Conservation (phyloP, 2,888 invertebrate species). For the Lasioglossum morio region DNA sequence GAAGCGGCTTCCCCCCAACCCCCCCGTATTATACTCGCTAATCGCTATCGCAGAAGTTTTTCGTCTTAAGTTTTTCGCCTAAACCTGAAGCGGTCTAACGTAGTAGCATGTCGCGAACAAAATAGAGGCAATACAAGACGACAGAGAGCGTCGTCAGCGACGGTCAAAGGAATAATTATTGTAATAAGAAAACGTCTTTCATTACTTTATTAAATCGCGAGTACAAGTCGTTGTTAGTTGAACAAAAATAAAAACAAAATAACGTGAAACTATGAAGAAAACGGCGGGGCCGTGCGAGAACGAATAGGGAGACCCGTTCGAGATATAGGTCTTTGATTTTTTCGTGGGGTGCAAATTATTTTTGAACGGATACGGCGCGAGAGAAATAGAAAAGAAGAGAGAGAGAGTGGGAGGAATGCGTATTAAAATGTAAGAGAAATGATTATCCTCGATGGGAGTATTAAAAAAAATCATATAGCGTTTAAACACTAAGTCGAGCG, state of each 20-base stretch:
- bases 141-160: constrained; percentile 36
- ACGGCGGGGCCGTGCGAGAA: background rate
- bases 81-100: constrained; percentile 50
- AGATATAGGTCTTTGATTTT: constrained; percentile 34
- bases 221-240: constrained; percentile 75
- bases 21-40: constrained; percentile 40
- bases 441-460: constrained; percentile 55
- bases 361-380: constrained; percentile 35
- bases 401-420: constrained; percentile 8
- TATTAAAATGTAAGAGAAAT: constrained; percentile 37
- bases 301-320: constrained; percentile 39
- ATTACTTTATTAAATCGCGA: constrained; percentile 80
- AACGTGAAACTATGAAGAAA: constrained; percentile 19
- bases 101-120: constrained; percentile 42
- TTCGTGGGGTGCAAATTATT: constrained; percentile 45
- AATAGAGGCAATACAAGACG: constrained; percentile 42
- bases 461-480: constrained; percentile 35
- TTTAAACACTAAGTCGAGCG: constrained; percentile 55
- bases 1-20: background rate
- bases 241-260: constrained; percentile 60
- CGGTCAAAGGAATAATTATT: constrained; percentile 73
- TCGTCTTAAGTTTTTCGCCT: constrained; percentile 30
- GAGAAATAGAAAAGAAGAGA: background rate
- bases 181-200: constrained; percentile 82
- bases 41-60: constrained; percentile 32